phyloP scores from a whole-genome alignment of 2,888 invertebrate genomes.

The Rotaria socialis region DNA sequence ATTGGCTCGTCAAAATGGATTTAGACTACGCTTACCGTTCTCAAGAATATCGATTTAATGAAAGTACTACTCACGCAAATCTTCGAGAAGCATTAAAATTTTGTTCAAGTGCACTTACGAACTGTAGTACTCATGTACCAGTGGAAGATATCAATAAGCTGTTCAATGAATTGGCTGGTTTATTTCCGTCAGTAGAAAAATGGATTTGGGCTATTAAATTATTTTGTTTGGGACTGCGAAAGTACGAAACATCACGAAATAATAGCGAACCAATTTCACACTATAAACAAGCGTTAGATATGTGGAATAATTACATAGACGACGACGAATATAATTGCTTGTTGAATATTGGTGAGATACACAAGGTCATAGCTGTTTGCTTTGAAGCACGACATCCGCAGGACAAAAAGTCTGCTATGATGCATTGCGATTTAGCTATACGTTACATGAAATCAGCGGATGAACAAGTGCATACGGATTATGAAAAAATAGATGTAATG shows the following conservation, averaged over 20 bases:
- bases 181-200: neutral
- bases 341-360: neutral
- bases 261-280: neutral
- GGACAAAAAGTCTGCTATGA: neutral
- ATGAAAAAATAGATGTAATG: neutral
- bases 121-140: neutral
- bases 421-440: neutral
- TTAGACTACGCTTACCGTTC: neutral
- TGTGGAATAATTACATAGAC: neutral
- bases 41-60: neutral
- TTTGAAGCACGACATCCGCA: neutral
- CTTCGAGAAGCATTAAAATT: too few relatives aligned
- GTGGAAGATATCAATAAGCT: neutral
- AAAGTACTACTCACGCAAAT: neutral
- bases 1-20: neutral
- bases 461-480: neutral
- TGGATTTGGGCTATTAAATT: neutral
- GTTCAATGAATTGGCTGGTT: neutral
- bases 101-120: too few relatives aligned
- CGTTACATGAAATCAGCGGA: neutral
- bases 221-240: neutral
- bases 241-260: neutral
- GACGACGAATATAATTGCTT: neutral
- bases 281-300: neutral
- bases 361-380: neutral